Evolutionary conservation across 1,140 invertebrate genomes (phyloP).

Genomic region (Diploscapter pachys): DNA sequence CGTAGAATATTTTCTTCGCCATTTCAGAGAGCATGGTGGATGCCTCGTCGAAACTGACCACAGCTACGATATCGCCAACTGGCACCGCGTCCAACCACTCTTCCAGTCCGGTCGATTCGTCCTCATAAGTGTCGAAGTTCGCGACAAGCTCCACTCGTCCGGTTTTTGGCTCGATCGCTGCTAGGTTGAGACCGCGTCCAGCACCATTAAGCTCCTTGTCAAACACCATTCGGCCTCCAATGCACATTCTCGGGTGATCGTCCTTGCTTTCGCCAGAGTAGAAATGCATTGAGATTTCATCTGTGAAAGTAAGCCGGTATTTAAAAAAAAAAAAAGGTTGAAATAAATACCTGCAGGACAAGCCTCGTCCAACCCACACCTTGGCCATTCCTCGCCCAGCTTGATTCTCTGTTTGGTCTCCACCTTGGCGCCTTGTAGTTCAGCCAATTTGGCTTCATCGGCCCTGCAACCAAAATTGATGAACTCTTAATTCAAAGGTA

Average conservation of each 20-base stretch:
- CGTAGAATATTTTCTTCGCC: conserved; percentile 61
- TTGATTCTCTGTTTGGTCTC: conserved; percentile 4
- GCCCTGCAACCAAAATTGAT: conserved; percentile 9
- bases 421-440: conserved; percentile 14
- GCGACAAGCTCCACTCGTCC: conserved; percentile 49
- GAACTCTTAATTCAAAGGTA: background rate
- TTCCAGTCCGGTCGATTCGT: conserved; percentile 62
- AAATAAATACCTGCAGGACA: conserved; percentile 13
- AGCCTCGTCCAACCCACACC: conserved; percentile 13
- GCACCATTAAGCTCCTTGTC: conserved; percentile 60
- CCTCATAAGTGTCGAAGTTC: conserved; percentile 63
- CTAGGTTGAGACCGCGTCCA: conserved; percentile 63
- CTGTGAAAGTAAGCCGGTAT: conserved; percentile 5
- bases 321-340: background rate
- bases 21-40: conserved; percentile 58
- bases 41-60: conserved; percentile 62
- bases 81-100: conserved; percentile 61
- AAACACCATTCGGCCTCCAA: conserved; percentile 41
- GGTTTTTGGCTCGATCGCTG: conserved; percentile 58
- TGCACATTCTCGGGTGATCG: conserved; percentile 35
- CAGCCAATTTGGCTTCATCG: conserved; percentile 26
- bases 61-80: conserved; percentile 60
- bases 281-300: conserved; percentile 29
- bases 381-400: conserved; percentile 14
- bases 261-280: conserved; percentile 37